A percentile compares a stretch with the other conserved stretches of the same genome.
These are phyloP conservation scores for Acanthochromis polyacanthus DNA, from an alignment of 2,113 vertebrate genomes.

Conservation along the genomic window DNA sequence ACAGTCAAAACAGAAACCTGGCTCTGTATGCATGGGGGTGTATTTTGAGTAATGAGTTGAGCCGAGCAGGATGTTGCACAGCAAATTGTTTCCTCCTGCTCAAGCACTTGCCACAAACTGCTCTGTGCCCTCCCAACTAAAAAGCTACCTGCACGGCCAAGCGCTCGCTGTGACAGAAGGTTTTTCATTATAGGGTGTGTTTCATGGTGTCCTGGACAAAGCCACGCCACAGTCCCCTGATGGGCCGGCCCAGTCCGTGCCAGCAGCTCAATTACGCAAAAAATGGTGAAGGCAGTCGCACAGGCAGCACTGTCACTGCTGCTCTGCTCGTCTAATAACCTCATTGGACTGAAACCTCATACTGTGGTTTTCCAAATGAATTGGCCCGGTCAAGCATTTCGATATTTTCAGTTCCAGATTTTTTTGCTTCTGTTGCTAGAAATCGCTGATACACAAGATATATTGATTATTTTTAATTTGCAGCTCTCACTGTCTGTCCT, in stretches of 20 bases:
- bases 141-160: conserved; percentile 37
- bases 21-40: conserved; percentile 7
- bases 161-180: conserved; percentile 43
- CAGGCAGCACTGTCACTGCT: conserved; percentile 44
- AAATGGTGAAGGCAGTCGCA: conserved; percentile 44
- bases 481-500: neutral
- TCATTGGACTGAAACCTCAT: conserved; percentile 35
- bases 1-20: conserved; percentile 29
- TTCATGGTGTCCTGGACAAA: conserved; percentile 66
- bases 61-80: conserved; percentile 58
- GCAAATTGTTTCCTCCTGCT: conserved; percentile 49
- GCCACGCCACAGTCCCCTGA: conserved; percentile 51
- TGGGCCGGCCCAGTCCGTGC: conserved; percentile 56
- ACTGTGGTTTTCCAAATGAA: conserved; percentile 52
- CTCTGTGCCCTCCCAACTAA: conserved; percentile 7
- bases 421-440: neutral
- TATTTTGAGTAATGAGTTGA: conserved; percentile 54
- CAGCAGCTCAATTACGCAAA: conserved; percentile 65
- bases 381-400: conserved; percentile 27
- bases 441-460: neutral
- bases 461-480: neutral
- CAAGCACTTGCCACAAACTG: conserved; percentile 30
- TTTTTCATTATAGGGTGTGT: conserved; percentile 60
- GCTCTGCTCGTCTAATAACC: conserved; percentile 54
- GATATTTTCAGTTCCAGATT: conserved; percentile 27